Evolutionary conservation across 30 jellyfish, hydroid and myxozoan species (phyloP).

Genomic region (Haliclystus octoradiatus): DNA sequence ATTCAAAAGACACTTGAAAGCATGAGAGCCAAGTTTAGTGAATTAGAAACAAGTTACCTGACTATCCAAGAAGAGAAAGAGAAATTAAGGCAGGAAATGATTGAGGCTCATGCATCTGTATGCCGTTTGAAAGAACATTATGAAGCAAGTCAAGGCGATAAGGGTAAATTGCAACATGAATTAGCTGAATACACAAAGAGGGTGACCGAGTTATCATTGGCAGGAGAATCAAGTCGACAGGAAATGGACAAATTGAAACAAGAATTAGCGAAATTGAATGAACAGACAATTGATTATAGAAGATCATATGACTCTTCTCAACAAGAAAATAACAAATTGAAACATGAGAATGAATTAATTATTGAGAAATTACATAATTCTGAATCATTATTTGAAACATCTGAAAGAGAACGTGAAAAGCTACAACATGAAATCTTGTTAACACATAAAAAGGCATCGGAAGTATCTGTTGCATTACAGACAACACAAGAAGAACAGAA

Average conservation of each 20-base stretch:
- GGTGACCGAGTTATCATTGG: slow-evolving; percentile 71
- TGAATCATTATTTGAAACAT: slow-evolving; percentile 37
- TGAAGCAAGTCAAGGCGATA: slow-evolving; percentile 90
- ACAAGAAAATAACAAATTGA: slow-evolving; percentile 56
- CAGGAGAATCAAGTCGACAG: slow-evolving; percentile 59
- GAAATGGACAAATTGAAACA: slow-evolving; percentile 62
- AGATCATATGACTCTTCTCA: slow-evolving; percentile 50
- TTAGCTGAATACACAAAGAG: slow-evolving; percentile 80
- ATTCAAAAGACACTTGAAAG: slow-evolving; percentile 72
- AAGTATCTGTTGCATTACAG: slow-evolving; percentile 59
- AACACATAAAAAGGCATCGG: slow-evolving; percentile 75
- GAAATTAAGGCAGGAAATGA: slow-evolving; percentile 86
- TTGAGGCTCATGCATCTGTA: slow-evolving; percentile 84
- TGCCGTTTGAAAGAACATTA: slow-evolving; percentile 91
- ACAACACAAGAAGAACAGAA: slow-evolving; percentile 79
- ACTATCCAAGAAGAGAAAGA: slow-evolving; percentile 92
- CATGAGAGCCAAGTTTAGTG: slow-evolving; percentile 55
- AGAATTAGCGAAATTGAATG: slow-evolving; percentile 46
- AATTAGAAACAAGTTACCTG: slow-evolving; percentile 64
- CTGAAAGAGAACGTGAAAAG: slow-evolving; percentile 78
- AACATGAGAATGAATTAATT: slow-evolving; percentile 44
- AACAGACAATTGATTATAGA: slow-evolving; percentile 49
- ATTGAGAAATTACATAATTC: slow-evolving; percentile 43
- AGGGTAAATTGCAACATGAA: slow-evolving; percentile 85
- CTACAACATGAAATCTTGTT: slow-evolving; percentile 64